Percentiles rank a stretch among this genome's conserved stretches.
Evolutionary conservation across 2,113 vertebrate species (phyloP).

Genomic region (Climacteris rufus): DNA sequence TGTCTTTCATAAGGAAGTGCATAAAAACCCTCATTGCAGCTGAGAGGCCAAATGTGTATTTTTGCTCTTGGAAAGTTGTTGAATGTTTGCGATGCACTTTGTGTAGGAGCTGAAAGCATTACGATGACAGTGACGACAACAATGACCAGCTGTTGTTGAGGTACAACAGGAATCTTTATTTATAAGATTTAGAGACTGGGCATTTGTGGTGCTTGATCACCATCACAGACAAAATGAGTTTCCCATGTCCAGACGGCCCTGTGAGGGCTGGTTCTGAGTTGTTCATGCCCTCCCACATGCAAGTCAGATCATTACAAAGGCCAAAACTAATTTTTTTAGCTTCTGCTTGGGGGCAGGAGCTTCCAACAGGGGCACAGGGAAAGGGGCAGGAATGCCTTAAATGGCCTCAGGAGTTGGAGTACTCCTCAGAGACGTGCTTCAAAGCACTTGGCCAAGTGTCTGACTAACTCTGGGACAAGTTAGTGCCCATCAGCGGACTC

Average conservation of each 20-base stretch:
- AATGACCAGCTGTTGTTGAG: background rate
- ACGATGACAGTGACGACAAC: background rate
- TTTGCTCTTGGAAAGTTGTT: background rate
- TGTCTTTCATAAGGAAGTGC: slow-evolving; percentile 4
- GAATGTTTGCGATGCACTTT: background rate
- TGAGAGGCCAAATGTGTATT: background rate
- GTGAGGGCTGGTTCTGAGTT: background rate
- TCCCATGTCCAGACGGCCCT: background rate
- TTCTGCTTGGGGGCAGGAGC: background rate
- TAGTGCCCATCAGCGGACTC: background rate
- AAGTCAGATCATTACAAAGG: background rate
- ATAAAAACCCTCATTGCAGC: background rate
- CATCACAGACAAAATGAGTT: background rate
- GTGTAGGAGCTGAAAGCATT: background rate
- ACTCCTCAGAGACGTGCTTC: background rate
- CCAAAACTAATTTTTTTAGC: background rate
- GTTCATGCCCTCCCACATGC: background rate
- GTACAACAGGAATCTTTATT: background rate
- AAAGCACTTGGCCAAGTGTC: background rate
- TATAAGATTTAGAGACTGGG: background rate
- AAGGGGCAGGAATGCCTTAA: background rate
- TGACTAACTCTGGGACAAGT: background rate
- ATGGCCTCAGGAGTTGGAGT: background rate
- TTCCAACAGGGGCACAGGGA: background rate
- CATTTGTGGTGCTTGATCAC: background rate